A percentile compares a stretch with the other conserved stretches of the same genome.
Evolutionary conservation across 2,888 invertebrate species (phyloP).

Genomic region (Pyralis farinalis): DNA sequence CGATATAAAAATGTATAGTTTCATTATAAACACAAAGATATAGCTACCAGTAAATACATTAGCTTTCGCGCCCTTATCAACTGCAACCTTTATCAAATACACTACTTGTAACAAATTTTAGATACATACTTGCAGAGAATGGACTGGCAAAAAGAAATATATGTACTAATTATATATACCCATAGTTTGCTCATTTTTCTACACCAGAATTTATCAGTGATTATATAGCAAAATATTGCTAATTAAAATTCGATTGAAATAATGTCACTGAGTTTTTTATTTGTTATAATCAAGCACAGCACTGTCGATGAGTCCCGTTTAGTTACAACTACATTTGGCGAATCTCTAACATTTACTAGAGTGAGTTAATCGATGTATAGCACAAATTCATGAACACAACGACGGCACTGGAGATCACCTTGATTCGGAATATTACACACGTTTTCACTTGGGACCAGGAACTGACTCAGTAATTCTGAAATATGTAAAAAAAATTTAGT

Average conservation of each 20-base stretch:
- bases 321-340: slow-evolving; percentile 22
- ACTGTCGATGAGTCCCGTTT: background rate
- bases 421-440: slow-evolving; percentile 18
- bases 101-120: too few relatives aligned
- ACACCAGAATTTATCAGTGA: slow-evolving; percentile 40
- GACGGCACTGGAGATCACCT: slow-evolving; percentile 16
- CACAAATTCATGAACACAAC: slow-evolving; percentile 28
- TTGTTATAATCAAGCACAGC: slow-evolving; percentile 3
- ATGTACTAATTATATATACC: slow-evolving; percentile 32
- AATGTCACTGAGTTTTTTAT: too few relatives aligned
- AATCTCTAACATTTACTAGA: slow-evolving; percentile 19
- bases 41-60: background rate
- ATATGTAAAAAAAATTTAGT: too few relatives aligned
- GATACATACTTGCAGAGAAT: background rate
- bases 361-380: slow-evolving; percentile 18
- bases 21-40: slow-evolving; percentile 28
- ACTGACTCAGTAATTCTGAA: slow-evolving; percentile 30
- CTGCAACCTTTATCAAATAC: too few relatives aligned
- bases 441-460: slow-evolving; percentile 25
- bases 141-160: background rate
- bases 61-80: background rate
- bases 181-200: slow-evolving; percentile 39
- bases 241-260: too few relatives aligned
- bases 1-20: slow-evolving; percentile 41
- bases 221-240: slow-evolving; percentile 13